Evolutionary conservation across 2,888 invertebrate species (phyloP).

Genomic region (Caenorhabditis parvicauda): DNA sequence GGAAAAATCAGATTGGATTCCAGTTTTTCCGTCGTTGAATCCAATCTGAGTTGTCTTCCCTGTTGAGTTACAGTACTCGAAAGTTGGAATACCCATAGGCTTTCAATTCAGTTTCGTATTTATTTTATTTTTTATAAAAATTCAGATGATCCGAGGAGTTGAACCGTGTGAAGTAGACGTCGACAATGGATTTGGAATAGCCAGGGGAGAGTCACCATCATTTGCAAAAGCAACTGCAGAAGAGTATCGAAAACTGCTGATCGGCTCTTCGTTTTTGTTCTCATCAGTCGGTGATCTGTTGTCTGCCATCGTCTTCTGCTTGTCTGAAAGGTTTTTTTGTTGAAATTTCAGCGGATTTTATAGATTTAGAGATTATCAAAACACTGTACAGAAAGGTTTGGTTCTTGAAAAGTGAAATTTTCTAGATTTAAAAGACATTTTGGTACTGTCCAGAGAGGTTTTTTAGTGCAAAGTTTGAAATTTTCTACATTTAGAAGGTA

Average conservation of each 20-base stretch:
- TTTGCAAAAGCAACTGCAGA: conserved; percentile 31
- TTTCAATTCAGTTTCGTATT: not conserved
- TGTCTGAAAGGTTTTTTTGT: conserved; percentile 41
- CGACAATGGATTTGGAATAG: conserved; percentile 14
- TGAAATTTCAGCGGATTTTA: not conserved
- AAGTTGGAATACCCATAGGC: no score
- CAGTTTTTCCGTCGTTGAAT: not conserved
- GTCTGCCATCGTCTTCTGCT: conserved; percentile 50
- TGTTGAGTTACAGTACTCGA: no score
- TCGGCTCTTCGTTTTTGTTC: conserved; percentile 39
- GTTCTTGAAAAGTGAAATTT: no score
- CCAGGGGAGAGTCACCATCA: conserved; percentile 30
- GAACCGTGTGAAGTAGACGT: conserved; percentile 11
- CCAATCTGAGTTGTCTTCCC: no score
- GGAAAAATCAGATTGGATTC: no score
- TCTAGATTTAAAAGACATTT: no score
- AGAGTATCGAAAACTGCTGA: conserved; percentile 48
- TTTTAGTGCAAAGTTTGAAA: no score
- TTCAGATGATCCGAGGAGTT: conserved; percentile 24
- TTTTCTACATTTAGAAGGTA: no score
- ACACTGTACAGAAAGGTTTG: no score
- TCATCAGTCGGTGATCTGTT: conserved; percentile 47
- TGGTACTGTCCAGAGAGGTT: no score
- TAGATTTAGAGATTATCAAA: no score
- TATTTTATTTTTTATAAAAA: not conserved